Percentiles rank a stretch among this genome's conserved stretches.
phyloP scores from a whole-genome alignment of 1,140 invertebrate species.

The Vollenhovia emeryi region DNA sequence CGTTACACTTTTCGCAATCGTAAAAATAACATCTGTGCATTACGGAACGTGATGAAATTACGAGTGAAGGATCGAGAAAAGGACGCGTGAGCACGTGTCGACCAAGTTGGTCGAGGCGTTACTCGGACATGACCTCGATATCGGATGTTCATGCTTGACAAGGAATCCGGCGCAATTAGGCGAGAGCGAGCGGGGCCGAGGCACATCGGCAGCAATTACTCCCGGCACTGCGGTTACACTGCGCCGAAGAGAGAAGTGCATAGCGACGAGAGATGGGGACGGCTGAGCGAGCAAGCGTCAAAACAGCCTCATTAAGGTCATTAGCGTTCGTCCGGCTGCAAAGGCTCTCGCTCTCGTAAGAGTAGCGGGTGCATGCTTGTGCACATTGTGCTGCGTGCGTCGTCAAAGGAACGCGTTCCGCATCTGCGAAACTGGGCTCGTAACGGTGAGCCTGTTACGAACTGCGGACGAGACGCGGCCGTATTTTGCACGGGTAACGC shows the following conservation, averaged over 20 bases:
- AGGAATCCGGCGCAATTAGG: slow-evolving; percentile 79
- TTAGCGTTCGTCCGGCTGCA: slow-evolving; percentile 72
- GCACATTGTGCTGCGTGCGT: slow-evolving; percentile 31
- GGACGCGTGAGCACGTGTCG: slow-evolving; percentile 14
- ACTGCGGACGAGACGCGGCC: not conserved
- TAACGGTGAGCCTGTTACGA: not conserved
- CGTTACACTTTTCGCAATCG: slow-evolving; percentile 7
- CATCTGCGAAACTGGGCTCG: slow-evolving; percentile 35
- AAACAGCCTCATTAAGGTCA: slow-evolving; percentile 78
- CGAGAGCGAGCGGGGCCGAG: slow-evolving; percentile 56
- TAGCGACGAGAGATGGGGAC: slow-evolving; percentile 27
- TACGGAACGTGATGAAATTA: slow-evolving; percentile 17
- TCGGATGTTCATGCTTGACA: slow-evolving; percentile 75
- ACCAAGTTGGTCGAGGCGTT: slow-evolving; percentile 27
- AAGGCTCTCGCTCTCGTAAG: slow-evolving; percentile 64
- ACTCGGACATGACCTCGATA: slow-evolving; percentile 66
- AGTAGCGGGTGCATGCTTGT: slow-evolving; percentile 59
- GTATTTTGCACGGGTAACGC: not conserved
- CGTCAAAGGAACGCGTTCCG: slow-evolving; percentile 45
- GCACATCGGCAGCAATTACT: slow-evolving; percentile 75
- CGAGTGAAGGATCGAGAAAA: not conserved
- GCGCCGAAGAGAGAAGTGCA: slow-evolving; percentile 51
- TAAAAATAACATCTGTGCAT: not conserved
- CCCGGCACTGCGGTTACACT: slow-evolving; percentile 65
- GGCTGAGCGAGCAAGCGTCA: slow-evolving; percentile 72